Conservation (phyloP, 2,888 invertebrate genomes). For the Smittia sp. region DNA sequence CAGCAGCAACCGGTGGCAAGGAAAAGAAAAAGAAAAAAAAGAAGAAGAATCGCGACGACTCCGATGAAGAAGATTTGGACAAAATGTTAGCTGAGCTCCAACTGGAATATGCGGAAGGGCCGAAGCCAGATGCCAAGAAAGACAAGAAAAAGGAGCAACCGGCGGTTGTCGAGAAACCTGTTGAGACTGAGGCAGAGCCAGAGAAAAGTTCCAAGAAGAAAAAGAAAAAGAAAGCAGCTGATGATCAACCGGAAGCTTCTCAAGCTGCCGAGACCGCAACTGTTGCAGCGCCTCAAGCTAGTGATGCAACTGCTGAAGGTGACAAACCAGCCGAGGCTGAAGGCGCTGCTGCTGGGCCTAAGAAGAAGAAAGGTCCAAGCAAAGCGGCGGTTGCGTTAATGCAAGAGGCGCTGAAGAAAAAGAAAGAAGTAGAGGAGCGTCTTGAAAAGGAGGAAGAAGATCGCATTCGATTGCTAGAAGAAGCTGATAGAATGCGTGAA, state of each 20-base stretch:
- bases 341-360: constrained; percentile 46
- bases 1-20: constrained; percentile 54
- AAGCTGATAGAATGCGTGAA: constrained; percentile 67
- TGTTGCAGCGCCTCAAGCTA: not conserved
- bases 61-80: constrained; percentile 77
- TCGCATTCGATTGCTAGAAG: constrained; percentile 68
- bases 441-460: constrained; percentile 75
- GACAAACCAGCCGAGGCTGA: constrained; percentile 50
- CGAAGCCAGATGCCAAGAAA: constrained; percentile 47
- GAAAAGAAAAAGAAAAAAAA: constrained; percentile 75
- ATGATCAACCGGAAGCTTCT: constrained; percentile 53
- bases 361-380: constrained; percentile 69
- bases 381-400: constrained; percentile 85
- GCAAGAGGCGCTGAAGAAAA: constrained; percentile 86
- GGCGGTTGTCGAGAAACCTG: constrained; percentile 51
- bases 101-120: constrained; percentile 65
- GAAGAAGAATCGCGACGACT: constrained; percentile 71
- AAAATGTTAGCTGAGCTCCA: constrained; percentile 79
- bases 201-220: constrained; percentile 76
- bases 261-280: constrained; percentile 42
- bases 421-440: constrained; percentile 86
- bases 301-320: constrained; percentile 45
- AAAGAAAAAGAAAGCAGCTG: constrained; percentile 76
- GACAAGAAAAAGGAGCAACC: constrained; percentile 33
- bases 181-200: constrained; percentile 55